Conservation (phyloP, 2,888 invertebrate species). For the Hyposoter didymator region DNA sequence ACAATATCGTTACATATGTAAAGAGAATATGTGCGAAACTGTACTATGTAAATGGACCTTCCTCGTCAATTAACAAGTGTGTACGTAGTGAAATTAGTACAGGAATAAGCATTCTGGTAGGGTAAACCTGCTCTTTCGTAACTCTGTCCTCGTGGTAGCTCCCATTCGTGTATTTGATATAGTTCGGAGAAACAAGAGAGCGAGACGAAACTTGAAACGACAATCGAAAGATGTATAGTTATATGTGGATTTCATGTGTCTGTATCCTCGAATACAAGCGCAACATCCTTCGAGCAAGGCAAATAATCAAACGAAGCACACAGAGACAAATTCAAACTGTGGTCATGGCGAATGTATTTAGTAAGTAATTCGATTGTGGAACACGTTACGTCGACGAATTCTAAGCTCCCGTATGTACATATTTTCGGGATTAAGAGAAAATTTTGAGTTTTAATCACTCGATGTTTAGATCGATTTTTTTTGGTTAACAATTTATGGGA, state of each 20-base stretch:
- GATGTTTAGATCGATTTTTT: neutral
- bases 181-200: slow-evolving; percentile 4
- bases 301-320: slow-evolving; percentile 52
- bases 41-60: slow-evolving; percentile 44
- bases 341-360: slow-evolving; percentile 58
- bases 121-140: slow-evolving; percentile 31
- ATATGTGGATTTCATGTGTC: neutral
- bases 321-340: slow-evolving; percentile 37
- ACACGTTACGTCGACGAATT: neutral
- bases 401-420: neutral
- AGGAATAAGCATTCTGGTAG: slow-evolving; percentile 29
- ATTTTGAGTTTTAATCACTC: neutral
- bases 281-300: slow-evolving; percentile 32
- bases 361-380: slow-evolving; percentile 48
- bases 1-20: slow-evolving; percentile 39
- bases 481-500: neutral
- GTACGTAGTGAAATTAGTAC: slow-evolving; percentile 27
- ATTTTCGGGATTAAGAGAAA: neutral
- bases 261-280: slow-evolving; percentile 27
- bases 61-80: slow-evolving; percentile 42
- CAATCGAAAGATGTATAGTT: slow-evolving; percentile 31
- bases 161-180: neutral
- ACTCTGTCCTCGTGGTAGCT: neutral
- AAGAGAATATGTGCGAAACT: slow-evolving; percentile 8
- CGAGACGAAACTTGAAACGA: slow-evolving; percentile 36